phyloP scores from a whole-genome alignment of 2,888 invertebrate genomes.

The Dicyrtomina minuta region DNA sequence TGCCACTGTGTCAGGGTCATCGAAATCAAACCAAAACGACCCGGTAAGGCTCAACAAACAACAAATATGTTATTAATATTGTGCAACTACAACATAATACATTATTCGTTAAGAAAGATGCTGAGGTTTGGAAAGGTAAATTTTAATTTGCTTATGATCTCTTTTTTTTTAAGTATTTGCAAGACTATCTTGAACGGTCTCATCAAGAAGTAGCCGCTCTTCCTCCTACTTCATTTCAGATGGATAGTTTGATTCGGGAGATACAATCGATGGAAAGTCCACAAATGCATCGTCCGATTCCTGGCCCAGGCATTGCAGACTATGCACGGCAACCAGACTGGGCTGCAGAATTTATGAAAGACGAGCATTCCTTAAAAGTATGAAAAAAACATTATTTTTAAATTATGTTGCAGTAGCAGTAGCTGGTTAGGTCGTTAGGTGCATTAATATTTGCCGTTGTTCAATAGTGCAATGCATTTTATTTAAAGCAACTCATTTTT shows the following conservation, averaged over 20 bases:
- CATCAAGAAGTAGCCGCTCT: slow-evolving; percentile 42
- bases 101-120: too few relatives aligned
- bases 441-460: not conserved
- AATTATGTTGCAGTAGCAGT: too few relatives aligned
- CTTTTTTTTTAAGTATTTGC: slow-evolving; percentile 14
- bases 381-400: too few relatives aligned
- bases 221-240: slow-evolving; percentile 78
- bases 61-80: too few relatives aligned
- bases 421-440: too few relatives aligned
- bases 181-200: slow-evolving; percentile 26
- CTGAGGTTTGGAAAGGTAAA: too few relatives aligned
- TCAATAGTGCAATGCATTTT: too few relatives aligned
- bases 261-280: slow-evolving; percentile 72
- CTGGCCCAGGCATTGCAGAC: slow-evolving; percentile 49
- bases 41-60: too few relatives aligned
- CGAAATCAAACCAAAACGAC: slow-evolving; percentile 17
- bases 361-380: slow-evolving; percentile 51
- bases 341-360: slow-evolving; percentile 59
- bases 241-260: slow-evolving; percentile 81
- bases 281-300: slow-evolving; percentile 13
- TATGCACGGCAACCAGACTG: slow-evolving; percentile 56
- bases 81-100: too few relatives aligned
- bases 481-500: too few relatives aligned
- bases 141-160: slow-evolving; percentile 5
- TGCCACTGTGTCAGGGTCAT: too few relatives aligned